Evolutionary conservation across 2,113 vertebrate genomes (phyloP).

Genomic region (Benitochromis conjunctus): DNA sequence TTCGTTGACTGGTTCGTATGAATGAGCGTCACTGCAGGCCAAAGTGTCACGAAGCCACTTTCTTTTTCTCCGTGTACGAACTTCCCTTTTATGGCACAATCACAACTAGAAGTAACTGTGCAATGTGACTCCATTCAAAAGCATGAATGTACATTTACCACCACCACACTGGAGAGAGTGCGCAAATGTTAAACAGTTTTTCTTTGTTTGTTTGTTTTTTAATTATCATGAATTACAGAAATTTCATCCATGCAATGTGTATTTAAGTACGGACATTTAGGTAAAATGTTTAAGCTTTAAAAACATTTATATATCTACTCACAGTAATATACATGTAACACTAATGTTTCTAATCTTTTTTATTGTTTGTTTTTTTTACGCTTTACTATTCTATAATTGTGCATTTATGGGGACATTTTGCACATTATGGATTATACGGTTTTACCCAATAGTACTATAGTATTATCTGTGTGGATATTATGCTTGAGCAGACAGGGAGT

Average conservation of each 20-base stretch:
- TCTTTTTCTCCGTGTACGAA: not conserved
- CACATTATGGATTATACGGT: not conserved
- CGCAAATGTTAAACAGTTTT: not conserved
- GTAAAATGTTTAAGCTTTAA: not conserved
- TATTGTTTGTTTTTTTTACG: not conserved
- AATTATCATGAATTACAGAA: not conserved
- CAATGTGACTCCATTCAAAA: not conserved
- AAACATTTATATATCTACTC: not conserved
- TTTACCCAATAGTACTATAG: not conserved
- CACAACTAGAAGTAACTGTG: not conserved
- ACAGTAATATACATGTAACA: not conserved
- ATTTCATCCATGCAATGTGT: accelerated
- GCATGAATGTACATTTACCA: accelerated
- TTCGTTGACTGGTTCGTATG: not conserved
- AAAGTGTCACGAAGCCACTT: not conserved
- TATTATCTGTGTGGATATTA: not conserved
- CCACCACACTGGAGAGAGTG: not conserved
- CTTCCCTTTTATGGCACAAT: not conserved
- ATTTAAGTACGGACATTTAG: accelerated
- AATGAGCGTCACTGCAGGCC: not conserved
- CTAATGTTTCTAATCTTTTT: not conserved
- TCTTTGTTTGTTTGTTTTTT: not conserved
- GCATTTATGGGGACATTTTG: not conserved
- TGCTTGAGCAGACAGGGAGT: accelerated
- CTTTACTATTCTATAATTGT: not conserved